These are phyloP conservation scores for Oncorhynchus gorbuscha DNA, from an alignment of 2,113 vertebrate species.

Conservation along the genomic window DNA sequence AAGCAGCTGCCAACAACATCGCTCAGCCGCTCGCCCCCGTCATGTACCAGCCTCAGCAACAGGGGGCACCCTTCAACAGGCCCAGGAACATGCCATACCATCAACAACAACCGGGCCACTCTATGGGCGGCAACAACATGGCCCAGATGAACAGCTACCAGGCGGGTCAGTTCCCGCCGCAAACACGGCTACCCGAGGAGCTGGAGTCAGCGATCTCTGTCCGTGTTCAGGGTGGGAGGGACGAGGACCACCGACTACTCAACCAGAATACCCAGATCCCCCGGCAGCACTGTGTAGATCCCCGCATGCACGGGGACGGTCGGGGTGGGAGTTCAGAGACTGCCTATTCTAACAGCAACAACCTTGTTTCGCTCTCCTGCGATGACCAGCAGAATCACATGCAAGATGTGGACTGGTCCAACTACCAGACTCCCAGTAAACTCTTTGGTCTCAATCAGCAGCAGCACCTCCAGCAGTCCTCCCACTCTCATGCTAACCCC, in stretches of 20 bases:
- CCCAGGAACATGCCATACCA: constrained; percentile 65
- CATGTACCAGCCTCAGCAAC: constrained; percentile 83
- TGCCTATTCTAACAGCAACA: constrained; percentile 41
- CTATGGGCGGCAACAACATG: constrained; percentile 44
- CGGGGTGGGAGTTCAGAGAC: constrained; percentile 37
- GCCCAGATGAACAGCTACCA: constrained; percentile 68
- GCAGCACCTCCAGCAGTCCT: constrained; percentile 32
- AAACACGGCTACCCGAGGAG: constrained; percentile 63
- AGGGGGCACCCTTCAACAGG: constrained; percentile 72
- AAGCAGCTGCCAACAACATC: constrained; percentile 20
- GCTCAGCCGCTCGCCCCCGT: constrained; percentile 24
- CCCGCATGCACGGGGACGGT: background rate
- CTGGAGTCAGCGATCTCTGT: constrained; percentile 65
- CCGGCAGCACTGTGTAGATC: constrained; percentile 46
- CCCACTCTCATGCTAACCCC: constrained; percentile 32
- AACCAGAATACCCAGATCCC: constrained; percentile 68
- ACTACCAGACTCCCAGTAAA: constrained; percentile 57
- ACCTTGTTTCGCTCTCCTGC: constrained; percentile 22
- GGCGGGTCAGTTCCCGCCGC: constrained; percentile 69
- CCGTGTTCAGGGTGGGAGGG: constrained; percentile 50
- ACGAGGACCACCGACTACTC: constrained; percentile 75
- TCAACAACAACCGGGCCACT: constrained; percentile 61
- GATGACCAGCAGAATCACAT: constrained; percentile 49
- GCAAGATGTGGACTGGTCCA: constrained; percentile 62
- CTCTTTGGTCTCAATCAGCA: constrained; percentile 50